phyloP scores from a whole-genome alignment of 2,113 vertebrate species.

The Tetrax tetrax region DNA sequence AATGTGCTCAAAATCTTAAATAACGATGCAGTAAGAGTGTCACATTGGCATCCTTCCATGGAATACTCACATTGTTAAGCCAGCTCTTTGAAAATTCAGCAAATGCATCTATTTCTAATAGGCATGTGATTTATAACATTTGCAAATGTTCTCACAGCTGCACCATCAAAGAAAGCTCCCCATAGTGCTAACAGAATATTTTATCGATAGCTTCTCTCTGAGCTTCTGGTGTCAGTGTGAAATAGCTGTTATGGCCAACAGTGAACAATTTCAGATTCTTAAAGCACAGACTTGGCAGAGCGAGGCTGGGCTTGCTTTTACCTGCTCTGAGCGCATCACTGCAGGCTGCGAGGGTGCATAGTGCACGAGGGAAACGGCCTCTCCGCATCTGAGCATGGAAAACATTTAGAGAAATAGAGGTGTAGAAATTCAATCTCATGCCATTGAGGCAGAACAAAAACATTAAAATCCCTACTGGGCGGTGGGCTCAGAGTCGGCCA shows the following conservation, averaged over 20 bases:
- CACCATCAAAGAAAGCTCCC: background rate
- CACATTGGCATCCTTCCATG: background rate
- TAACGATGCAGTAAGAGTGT: background rate
- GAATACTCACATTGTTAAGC: background rate
- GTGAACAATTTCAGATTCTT: background rate
- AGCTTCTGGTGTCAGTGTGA: background rate
- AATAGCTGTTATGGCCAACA: background rate
- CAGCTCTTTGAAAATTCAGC: constrained; percentile 11
- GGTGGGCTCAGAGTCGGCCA: background rate
- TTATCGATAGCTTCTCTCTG: background rate
- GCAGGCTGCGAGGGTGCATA: background rate
- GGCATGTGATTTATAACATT: background rate
- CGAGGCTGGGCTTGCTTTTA: background rate
- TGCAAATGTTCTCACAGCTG: constrained; percentile 30
- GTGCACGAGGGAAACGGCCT: background rate
- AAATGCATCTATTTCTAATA: background rate
- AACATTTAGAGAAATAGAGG: background rate
- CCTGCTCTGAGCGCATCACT: background rate
- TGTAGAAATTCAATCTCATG: background rate
- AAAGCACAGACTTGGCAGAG: background rate
- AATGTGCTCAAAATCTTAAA: background rate
- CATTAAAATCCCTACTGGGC: background rate
- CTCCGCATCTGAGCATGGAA: background rate
- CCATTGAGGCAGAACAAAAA: constrained; percentile 15
- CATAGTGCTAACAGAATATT: background rate